These are phyloP conservation scores for Drosophila sulfurigaster DNA, from an alignment of 1,140 invertebrate species.

Conservation along the genomic window DNA sequence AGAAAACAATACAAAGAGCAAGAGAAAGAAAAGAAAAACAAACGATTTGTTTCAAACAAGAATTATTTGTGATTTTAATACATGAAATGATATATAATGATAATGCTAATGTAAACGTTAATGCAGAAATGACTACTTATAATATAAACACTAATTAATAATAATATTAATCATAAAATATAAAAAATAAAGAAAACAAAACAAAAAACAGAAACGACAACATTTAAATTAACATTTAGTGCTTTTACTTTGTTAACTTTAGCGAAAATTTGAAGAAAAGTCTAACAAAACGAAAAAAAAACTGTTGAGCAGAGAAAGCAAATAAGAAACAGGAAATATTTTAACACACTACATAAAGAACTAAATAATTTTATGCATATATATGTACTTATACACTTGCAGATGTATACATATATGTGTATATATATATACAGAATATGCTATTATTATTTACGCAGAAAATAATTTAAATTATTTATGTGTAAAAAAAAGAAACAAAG, in stretches of 20 bases:
- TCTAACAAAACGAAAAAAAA: neutral
- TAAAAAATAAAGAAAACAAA: conserved; percentile 28
- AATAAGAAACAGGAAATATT: conserved; percentile 46
- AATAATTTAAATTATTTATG: conserved; percentile 74
- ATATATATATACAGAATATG: conserved; percentile 42
- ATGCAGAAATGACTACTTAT: conserved; percentile 33
- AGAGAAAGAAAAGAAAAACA: conserved; percentile 29
- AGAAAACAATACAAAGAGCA: conserved; percentile 23
- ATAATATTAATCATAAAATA: conserved; percentile 72
- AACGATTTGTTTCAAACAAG: conserved; percentile 78
- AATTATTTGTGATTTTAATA: conserved; percentile 81
- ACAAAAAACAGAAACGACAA: conserved; percentile 24
- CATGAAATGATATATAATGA: conserved; percentile 74
- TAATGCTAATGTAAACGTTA: conserved; percentile 52
- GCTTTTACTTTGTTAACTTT: conserved; percentile 74
- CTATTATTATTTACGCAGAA: conserved; percentile 75
- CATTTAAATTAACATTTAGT: conserved; percentile 58
- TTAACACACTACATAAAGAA: conserved; percentile 29
- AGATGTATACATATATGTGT: conserved; percentile 24
- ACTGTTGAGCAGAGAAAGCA: conserved; percentile 2
- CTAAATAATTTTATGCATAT: conserved; percentile 1
- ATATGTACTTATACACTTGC: no score
- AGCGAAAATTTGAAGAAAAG: conserved; percentile 39
- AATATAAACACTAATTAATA: conserved; percentile 49
- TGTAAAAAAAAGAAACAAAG: conserved; percentile 57